A percentile compares a stretch with the other conserved stretches of the same genome.
Conservation (phyloP, 2,113 vertebrate species). For the Sceloporus tristichus region DNA sequence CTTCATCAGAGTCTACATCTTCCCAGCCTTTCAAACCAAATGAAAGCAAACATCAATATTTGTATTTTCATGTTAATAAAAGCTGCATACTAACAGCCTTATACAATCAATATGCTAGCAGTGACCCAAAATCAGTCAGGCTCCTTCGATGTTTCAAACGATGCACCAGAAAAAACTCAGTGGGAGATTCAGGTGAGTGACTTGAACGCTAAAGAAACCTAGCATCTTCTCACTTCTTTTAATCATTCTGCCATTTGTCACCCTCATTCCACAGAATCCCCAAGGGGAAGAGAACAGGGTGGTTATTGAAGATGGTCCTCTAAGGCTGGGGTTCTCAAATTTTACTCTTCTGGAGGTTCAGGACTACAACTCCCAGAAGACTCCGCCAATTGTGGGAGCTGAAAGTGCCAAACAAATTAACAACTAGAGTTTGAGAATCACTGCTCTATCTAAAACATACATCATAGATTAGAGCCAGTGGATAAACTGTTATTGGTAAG, state of each 20-base stretch:
- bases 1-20: constrained; percentile 83
- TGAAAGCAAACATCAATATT: constrained; percentile 19
- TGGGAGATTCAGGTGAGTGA: background rate
- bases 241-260: background rate
- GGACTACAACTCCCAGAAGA: background rate
- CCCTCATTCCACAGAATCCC: background rate
- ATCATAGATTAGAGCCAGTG: background rate
- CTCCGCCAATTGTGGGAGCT: no score
- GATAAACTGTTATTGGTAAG: background rate
- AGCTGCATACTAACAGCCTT: background rate
- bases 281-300: background rate
- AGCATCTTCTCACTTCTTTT: background rate
- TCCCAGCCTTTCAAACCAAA: constrained; percentile 85
- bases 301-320: background rate
- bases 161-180: background rate
- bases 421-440: no score
- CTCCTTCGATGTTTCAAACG: background rate
- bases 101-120: background rate
- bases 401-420: no score
- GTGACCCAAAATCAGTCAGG: background rate
- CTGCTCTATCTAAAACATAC: no score
- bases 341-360: no score
- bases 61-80: constrained; percentile 4
- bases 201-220: background rate
- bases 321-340: background rate